A percentile compares a stretch with the other conserved stretches of the same genome.
These are phyloP conservation scores for Rhynchophorus ferrugineus DNA, from an alignment of 1,140 invertebrate genomes.

Conservation along the genomic window DNA sequence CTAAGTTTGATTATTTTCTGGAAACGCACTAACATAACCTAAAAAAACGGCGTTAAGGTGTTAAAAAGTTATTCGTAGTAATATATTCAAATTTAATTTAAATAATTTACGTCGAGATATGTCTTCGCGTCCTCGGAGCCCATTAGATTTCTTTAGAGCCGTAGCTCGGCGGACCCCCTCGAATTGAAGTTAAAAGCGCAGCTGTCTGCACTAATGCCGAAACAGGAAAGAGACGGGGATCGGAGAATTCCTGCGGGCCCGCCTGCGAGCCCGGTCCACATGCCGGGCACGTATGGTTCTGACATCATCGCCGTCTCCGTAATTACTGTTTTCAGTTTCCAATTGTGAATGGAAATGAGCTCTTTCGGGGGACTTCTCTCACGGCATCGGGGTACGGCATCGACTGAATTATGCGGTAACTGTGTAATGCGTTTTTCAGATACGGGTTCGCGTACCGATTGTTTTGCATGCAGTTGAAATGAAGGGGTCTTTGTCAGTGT, in stretches of 20 bases:
- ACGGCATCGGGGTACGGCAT: slow-evolving; percentile 11
- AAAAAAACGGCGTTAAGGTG: too few relatives aligned
- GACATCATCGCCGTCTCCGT: slow-evolving; percentile 27
- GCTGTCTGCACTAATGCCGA: slow-evolving; percentile 7
- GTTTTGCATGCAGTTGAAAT: too few relatives aligned
- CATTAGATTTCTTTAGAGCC: too few relatives aligned
- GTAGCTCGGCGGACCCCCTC: background rate
- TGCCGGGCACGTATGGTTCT: slow-evolving; percentile 27
- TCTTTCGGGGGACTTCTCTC: slow-evolving; percentile 25
- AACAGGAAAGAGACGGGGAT: slow-evolving; percentile 10
- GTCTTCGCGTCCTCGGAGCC: background rate
- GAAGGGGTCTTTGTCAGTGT: too few relatives aligned
- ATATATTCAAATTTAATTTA: too few relatives aligned
- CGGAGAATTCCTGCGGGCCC: slow-evolving; percentile 10
- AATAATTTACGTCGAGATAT: too few relatives aligned
- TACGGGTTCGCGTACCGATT: too few relatives aligned
- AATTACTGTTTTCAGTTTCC: slow-evolving; percentile 30
- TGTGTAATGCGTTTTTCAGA: background rate
- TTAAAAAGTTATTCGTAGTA: too few relatives aligned
- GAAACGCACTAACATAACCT: too few relatives aligned
- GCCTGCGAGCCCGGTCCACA: slow-evolving; percentile 12
- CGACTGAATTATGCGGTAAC: background rate
- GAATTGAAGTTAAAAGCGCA: background rate
- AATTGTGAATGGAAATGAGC: slow-evolving; percentile 29
- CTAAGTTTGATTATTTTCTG: too few relatives aligned